Conservation (phyloP, 2,797 vertebrate species). For the Pangasius sanitwongsei region DNA sequence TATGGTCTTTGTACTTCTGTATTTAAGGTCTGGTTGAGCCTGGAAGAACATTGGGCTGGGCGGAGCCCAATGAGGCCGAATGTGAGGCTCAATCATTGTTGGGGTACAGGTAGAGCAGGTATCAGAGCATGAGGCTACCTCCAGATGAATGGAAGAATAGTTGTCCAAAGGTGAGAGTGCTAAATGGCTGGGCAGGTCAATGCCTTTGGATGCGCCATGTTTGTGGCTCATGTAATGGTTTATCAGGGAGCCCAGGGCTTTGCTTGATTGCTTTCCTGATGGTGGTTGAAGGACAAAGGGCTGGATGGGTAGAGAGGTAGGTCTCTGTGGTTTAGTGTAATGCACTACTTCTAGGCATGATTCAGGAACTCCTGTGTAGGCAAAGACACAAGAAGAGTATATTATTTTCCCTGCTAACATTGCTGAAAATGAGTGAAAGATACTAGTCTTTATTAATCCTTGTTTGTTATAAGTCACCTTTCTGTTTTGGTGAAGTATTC, state of each 20-base stretch:
- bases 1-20: constrained; percentile 61
- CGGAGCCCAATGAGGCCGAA: constrained; percentile 56
- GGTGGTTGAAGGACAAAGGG: constrained; percentile 89
- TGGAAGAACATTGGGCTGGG: constrained; percentile 48
- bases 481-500: background rate
- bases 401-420: background rate
- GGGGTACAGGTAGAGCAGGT: constrained; percentile 87
- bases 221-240: constrained; percentile 85
- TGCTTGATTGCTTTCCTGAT: constrained; percentile 70
- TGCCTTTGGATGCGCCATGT: constrained; percentile 67
- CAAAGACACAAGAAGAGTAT: background rate
- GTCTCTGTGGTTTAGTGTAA: constrained; percentile 92
- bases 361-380: constrained; percentile 64
- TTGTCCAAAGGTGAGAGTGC: constrained; percentile 80
- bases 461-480: background rate
- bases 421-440: background rate
- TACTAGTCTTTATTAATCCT: background rate
- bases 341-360: constrained; percentile 74
- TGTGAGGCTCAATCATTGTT: constrained; percentile 63
- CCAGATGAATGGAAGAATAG: constrained; percentile 80
- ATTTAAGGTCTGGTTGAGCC: constrained; percentile 66
- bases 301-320: constrained; percentile 93
- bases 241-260: constrained; percentile 82
- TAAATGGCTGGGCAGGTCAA: constrained; percentile 70
- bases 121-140: constrained; percentile 79